phyloP scores from a whole-genome alignment of 1,140 invertebrate species.

The Diorhabda carinulata region DNA sequence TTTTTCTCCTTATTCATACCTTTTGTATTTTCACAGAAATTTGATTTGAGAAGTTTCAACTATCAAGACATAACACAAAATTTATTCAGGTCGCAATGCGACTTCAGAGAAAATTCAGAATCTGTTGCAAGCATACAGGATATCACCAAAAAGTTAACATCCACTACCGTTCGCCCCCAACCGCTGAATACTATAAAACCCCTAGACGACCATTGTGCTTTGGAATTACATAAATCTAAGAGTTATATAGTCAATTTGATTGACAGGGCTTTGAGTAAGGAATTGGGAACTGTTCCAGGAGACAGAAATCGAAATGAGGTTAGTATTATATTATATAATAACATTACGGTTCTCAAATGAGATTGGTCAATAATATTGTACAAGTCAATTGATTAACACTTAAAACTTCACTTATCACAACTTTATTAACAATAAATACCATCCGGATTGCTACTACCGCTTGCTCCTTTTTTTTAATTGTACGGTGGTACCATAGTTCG shows the following conservation, averaged over 20 bases:
- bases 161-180: neutral
- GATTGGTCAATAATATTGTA: no score
- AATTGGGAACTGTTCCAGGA: slow-evolving; percentile 40
- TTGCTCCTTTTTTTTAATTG: no score
- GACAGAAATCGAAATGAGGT: slow-evolving; percentile 12
- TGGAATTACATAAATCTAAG: slow-evolving; percentile 49
- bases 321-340: neutral
- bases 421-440: no score
- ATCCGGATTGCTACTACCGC: no score
- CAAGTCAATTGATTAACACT: no score
- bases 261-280: slow-evolving; percentile 46
- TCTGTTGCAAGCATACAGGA: slow-evolving; percentile 11
- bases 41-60: slow-evolving; percentile 24
- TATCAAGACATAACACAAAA: slow-evolving; percentile 23
- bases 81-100: slow-evolving; percentile 4
- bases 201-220: slow-evolving; percentile 32
- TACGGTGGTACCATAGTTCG: no score
- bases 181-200: slow-evolving; percentile 6
- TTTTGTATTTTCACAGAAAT: neutral
- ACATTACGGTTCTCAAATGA: no score
- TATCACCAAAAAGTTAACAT: neutral
- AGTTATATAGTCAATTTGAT: slow-evolving; percentile 49
- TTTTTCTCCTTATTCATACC: no score
- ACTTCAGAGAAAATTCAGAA: neutral
- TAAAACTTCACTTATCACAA: no score